Evolutionary conservation across 37 sponge, comb jelly and placozoan genomes (phyloP), one percentile per base, ranked within the genome.

Genomic region (Dysidea cf. avara): DNA sequence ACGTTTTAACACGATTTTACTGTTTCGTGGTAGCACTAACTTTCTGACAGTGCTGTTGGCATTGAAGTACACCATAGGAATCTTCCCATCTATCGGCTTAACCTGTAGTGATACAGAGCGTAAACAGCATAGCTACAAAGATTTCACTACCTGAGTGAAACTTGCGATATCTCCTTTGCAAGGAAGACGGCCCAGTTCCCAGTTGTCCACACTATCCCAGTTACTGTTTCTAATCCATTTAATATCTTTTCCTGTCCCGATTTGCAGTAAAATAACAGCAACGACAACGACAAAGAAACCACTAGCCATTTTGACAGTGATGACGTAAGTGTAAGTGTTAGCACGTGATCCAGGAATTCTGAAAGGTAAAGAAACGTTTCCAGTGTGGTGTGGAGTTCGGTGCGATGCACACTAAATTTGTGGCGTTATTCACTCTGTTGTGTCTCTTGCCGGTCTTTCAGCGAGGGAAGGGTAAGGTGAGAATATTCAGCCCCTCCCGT

Each of bases 211-310:
- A 7, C 69, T 72, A 32, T 47, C 49, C 87, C 87, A 87, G 81
- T 87, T 81, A 53, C 63, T 75, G 53, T 87, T 87, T 26, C 52
- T 66, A 0, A 22, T 36, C 87, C 87, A 87, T 32, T 52, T 59
- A 18, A 80, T 52, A 49, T 75, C 81, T 5, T 75, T 46, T 25
- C 75, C 55, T 0, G 46, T 76, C 9, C 66, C 58, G 16, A 80
- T 17, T 24, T 70, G 65, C 6, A 81, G 57, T 25, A 69, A 20
- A 36, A 69, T 40, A 3, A 53, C 35, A 7, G 60, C 61, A 5
- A 78, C n/a, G 16, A 67, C 24, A 33, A 68, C 25, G 9, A 31
- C 79, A 58, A 51, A 2, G 53, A 43, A 12, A 43, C 46, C 9
- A 9, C 9, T 43, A 43, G 46, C 46, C 46, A 43, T 43, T n/a